Evolutionary conservation across 2,888 invertebrate species (phyloP), one percentile per base, ranked within the genome.

Genomic region (Nebria salina): DNA sequence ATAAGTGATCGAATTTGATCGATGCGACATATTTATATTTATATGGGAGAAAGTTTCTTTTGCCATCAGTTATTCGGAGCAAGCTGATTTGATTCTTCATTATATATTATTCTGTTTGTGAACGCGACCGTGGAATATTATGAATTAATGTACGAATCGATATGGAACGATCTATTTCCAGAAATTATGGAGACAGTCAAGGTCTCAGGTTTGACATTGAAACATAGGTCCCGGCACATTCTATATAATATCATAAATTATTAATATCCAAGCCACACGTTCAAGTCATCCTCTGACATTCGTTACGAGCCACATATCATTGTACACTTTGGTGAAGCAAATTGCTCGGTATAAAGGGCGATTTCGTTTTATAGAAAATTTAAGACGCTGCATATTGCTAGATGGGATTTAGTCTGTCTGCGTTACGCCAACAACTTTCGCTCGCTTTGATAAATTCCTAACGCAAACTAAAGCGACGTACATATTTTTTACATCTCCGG

Each of bases 1-100:
- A 34, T 77, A 77, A 77, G 72, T 77, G 77, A 65, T 77, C 77
- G 77, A 77, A 77, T 77, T 77, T 77, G 77, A 77, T 77, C 77
- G 77, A 77, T 77, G 77, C 72, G 77, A 77, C 77, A 77, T 13
- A 54, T 54, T 54, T 54, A 54, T 54, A n/a, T n/a, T n/a, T 54
- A 54, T 54, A 54, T 54, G 2, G 2, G 54, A 7, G 54, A 54
- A 7, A 54, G 7, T 6, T 3, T 54, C 7, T 13, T 7, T 54
- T 54, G 4, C 54, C 54, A 54, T 54, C 8, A 2, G 7, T 6
- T 8, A 11, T 54, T 54, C 54, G 54, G 34, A 34, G 34, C 34
- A 34, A 34, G 34, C 34, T 34, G 34, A 34, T 34, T 34, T 54
- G 54, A 54, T 8, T 54, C 54, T 54, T 54, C 54, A 13, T 54